A percentile compares a stretch with the other conserved stretches of the same genome.
Conservation (phyloP, 2,113 vertebrate genomes). For the Megaceryle torquata region DNA sequence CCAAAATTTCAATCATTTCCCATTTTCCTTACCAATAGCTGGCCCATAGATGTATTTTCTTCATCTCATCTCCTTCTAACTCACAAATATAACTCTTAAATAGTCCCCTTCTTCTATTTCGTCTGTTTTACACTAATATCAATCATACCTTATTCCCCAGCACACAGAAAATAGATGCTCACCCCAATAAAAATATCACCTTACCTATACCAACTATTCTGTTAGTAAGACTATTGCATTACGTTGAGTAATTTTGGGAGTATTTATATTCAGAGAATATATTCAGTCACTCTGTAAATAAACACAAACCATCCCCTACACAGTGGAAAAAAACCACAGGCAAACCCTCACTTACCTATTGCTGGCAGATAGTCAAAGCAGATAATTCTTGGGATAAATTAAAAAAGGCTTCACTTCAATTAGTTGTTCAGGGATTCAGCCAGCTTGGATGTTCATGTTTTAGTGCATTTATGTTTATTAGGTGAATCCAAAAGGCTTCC, state of each 20-base stretch:
- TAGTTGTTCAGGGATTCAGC: conserved; percentile 67
- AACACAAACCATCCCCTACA: conserved; percentile 15
- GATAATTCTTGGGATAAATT: conserved; percentile 76
- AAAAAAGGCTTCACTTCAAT: conserved; percentile 73
- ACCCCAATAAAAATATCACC: not conserved
- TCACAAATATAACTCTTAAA: not conserved
- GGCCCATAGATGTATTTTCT: not conserved
- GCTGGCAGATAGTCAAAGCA: conserved; percentile 71
- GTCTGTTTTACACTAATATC: not conserved
- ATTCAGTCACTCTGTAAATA: not conserved
- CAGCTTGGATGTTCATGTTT: conserved; percentile 55
- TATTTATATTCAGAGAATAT: not conserved
- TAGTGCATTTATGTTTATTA: conserved; percentile 67
- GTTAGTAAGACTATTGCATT: not conserved
- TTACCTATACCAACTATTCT: not conserved
- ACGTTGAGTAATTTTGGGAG: not conserved
- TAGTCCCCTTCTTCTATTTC: fast-evolving
- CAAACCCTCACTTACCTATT: conserved; percentile 15
- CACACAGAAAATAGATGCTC: not conserved
- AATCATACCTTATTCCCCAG: not conserved
- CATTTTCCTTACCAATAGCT: not conserved
- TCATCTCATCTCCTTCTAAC: not conserved
- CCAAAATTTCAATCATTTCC: not conserved
- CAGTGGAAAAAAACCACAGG: not conserved
- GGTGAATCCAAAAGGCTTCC: not conserved